Evolutionary conservation across 2,113 vertebrate genomes (phyloP).

Genomic region (Phodopus roborovskii): DNA sequence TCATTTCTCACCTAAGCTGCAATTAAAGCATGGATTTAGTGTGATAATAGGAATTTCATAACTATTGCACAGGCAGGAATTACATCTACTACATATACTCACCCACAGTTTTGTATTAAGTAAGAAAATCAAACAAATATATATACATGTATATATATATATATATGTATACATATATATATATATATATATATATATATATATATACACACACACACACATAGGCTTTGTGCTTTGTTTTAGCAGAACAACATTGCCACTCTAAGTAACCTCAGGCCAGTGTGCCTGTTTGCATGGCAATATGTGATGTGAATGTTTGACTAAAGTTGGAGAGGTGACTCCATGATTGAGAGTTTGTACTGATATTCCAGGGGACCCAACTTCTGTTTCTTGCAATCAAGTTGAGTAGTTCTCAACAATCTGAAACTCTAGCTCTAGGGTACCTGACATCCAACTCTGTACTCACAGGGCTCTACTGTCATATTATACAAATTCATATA

Average conservation of each 20-base stretch:
- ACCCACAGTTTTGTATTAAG: not conserved
- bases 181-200: no score
- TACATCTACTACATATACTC: not conserved
- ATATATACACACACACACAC: no score
- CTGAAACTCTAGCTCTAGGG: not conserved
- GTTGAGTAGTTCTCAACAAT: not conserved
- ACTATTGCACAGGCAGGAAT: not conserved
- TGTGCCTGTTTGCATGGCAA: conserved; percentile 26
- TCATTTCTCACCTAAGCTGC: not conserved
- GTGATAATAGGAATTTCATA: not conserved
- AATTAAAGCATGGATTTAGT: not conserved
- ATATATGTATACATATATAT: no score
- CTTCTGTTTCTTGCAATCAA: not conserved
- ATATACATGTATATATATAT: no score
- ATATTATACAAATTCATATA: not conserved
- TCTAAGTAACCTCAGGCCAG: not conserved
- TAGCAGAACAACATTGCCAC: not conserved
- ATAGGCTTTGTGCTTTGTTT: not conserved
- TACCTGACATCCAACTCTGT: not conserved
- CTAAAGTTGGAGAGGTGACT: not conserved
- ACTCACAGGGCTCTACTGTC: not conserved
- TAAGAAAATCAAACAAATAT: conserved; percentile 44
- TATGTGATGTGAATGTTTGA: not conserved
- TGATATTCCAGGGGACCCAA: no score
- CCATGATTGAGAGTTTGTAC: not conserved